Evolutionary conservation across 2,113 vertebrate species (phyloP), one percentile per base, ranked within the genome.

Genomic region (Corythoichthys intestinalis): DNA sequence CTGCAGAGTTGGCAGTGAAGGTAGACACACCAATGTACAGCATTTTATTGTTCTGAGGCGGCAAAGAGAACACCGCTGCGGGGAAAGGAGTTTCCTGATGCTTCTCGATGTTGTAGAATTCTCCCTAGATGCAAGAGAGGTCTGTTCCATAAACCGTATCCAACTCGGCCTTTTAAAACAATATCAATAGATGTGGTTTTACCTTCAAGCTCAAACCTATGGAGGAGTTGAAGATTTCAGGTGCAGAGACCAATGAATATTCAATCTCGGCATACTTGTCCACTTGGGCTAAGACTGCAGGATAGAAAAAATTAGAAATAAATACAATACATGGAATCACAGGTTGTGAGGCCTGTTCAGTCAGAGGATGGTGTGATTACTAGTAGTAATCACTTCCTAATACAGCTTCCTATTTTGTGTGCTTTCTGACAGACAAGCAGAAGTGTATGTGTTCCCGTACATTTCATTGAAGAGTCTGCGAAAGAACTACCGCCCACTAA

Each of bases 241-340:
- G 92, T 0, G 87, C 84, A 0, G 80, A 70, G 64, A 91, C 90
- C 91, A 93, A 85, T 37, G 90, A 90, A 68, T 92, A 92, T 68
- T 92, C 90, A 53, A 93, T 88, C 82, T 92, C 91, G 57, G 91
- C 89, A 39, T 86, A 87, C 78, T 90, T 14, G 73, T 93, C 92
- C 66, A 93, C 89, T 72, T 83, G 58, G 4, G 89, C 88, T n/a
- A 91, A 2, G 53, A 92, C 92, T 93, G 79, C 13, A 77, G 37
- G 1, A 48, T 37, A 14, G 69, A 7, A 64, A 12, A 67, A 50
- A 46, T 14, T 71, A 4, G 75, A 44, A 20, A 53, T 3, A 28
- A 28, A 52, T 5, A 28, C 4, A 7, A 4, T 61, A 54, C 20
- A 11, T 53, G 50, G 47, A 3, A 76, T 49, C 60, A 2, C 59